phyloP scores from a whole-genome alignment of 2,797 vertebrate genomes.

The Heteromormyrus szaboi region DNA sequence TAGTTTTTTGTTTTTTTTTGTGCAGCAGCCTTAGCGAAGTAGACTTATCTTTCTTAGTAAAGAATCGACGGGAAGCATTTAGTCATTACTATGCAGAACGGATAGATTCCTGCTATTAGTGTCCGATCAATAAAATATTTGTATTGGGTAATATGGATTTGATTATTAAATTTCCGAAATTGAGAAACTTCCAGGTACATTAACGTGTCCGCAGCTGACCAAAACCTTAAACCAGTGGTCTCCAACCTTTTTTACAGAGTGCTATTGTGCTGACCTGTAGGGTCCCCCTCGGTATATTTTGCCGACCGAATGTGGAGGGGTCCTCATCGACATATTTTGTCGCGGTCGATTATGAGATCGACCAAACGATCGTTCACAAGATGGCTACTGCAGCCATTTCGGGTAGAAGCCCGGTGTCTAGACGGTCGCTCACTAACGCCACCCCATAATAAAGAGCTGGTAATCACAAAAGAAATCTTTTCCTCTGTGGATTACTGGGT shows the following conservation, averaged over 20 bases:
- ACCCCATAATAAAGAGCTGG: neutral
- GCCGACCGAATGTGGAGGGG: neutral
- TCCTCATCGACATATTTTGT: neutral
- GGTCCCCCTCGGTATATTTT: neutral
- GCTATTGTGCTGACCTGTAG: neutral
- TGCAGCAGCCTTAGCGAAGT: neutral
- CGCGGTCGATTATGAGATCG: neutral
- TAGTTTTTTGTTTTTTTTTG: neutral
- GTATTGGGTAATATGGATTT: neutral
- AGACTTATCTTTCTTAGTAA: neutral
- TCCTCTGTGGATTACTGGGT: neutral
- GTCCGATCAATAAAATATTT: neutral
- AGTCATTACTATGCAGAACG: neutral
- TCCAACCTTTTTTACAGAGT: neutral
- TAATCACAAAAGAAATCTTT: neutral
- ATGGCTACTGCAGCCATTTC: slow-evolving; percentile 5
- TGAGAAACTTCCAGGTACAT: neutral
- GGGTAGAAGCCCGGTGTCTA: neutral
- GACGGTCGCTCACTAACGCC: neutral
- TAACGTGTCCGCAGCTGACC: neutral
- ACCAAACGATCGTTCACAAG: neutral
- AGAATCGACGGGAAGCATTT: neutral
- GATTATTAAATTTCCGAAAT: neutral
- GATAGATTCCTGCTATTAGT: neutral
- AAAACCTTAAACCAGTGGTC: neutral